phyloP scores from a whole-genome alignment of 2,888 invertebrate species.

The Drosophila recens region DNA sequence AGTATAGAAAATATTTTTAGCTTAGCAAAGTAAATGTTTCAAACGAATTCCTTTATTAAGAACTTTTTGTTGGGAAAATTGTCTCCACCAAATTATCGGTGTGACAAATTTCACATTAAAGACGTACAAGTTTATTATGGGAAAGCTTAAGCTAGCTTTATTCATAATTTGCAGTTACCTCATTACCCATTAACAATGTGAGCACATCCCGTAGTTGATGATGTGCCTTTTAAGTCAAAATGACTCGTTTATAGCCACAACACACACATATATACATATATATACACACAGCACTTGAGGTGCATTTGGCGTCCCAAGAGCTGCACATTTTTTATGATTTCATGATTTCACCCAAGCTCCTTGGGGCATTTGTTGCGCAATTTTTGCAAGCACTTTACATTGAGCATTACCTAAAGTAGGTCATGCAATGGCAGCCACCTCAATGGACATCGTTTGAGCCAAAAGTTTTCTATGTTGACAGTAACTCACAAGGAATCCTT shows the following conservation, averaged over 20 bases:
- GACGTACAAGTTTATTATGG: not conserved
- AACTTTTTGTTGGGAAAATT: not conserved
- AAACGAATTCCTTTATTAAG: not conserved
- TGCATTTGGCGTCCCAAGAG: constrained; percentile 17
- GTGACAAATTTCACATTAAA: not conserved
- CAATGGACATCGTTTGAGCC: constrained; percentile 14
- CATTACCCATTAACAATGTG: constrained; percentile 11
- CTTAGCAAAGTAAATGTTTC: not conserved
- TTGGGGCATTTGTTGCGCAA: constrained; percentile 62
- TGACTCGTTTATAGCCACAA: constrained; percentile 18
- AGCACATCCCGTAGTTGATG: constrained; percentile 19
- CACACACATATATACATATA: not conserved
- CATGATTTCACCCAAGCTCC: constrained; percentile 30
- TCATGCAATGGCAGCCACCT: constrained; percentile 28
- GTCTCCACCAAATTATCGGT: not conserved
- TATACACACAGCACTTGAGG: not conserved
- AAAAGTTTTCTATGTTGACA: constrained; percentile 37
- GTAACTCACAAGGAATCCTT: constrained; percentile 41
- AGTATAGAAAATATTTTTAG: no score
- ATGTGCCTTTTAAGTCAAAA: constrained; percentile 33
- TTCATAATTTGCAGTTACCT: constrained; percentile 11
- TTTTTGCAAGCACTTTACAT: constrained; percentile 50
- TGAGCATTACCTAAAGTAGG: constrained; percentile 34
- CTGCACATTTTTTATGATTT: constrained; percentile 35
- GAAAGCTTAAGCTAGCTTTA: not conserved